A percentile compares a stretch with the other conserved stretches of the same genome.
Conservation (phyloP, 2,797 vertebrate genomes). For the Lepus oiostolus region DNA sequence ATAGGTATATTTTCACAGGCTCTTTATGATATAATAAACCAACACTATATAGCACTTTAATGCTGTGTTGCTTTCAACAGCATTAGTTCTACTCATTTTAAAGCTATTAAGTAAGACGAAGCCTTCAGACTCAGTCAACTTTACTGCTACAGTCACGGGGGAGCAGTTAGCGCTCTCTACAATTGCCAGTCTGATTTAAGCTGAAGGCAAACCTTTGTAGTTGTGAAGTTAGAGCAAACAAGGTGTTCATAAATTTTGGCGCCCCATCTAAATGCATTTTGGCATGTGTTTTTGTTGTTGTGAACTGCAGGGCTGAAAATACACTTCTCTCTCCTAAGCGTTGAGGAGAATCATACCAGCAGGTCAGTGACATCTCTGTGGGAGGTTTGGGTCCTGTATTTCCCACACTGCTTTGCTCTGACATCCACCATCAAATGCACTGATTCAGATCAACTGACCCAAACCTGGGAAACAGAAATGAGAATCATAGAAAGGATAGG, state of each 20-base stretch:
- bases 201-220: slow-evolving; percentile 39
- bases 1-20: slow-evolving; percentile 67
- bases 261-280: not conserved
- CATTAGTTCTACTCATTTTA: slow-evolving; percentile 83
- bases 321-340: not conserved
- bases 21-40: slow-evolving; percentile 40
- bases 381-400: not conserved
- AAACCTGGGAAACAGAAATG: not conserved
- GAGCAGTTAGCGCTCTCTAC: slow-evolving; percentile 26
- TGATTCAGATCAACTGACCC: not conserved
- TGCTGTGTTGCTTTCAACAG: slow-evolving; percentile 69
- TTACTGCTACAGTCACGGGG: slow-evolving; percentile 73
- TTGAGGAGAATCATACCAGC: not conserved
- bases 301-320: not conserved
- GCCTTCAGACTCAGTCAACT: slow-evolving; percentile 72
- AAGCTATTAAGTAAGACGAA: slow-evolving; percentile 81
- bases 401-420: not conserved
- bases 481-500: slow-evolving; percentile 17
- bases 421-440: not conserved
- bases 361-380: not conserved
- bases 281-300: slow-evolving; percentile 1
- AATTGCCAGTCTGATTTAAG: slow-evolving; percentile 60
- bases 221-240: slow-evolving; percentile 61
- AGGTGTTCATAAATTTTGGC: slow-evolving; percentile 50
- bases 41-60: slow-evolving; percentile 56